Base-by-base conservation (phyloP, 2,888 invertebrate species). In the Chesias legatella region DNA sequence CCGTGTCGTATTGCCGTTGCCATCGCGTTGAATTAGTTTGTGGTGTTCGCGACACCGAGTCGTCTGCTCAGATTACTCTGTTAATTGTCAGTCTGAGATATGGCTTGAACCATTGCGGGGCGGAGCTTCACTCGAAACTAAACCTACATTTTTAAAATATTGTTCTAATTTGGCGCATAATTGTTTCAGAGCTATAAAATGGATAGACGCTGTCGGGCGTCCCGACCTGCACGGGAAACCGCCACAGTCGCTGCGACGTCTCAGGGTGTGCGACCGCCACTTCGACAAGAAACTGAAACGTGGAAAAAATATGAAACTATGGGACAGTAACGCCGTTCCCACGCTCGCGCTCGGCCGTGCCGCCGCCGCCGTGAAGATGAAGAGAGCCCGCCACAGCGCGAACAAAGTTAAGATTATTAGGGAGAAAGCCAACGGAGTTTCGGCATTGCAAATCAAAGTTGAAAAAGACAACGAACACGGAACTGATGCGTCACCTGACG, bases 231-330 rank as follows among this genome's bases (percentile, higher is more conserved):
- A 35, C 5, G 44, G 32, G 9, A 30, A 26, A 13, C 39, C 39
- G 10, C 34, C 35, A 7, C 35, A 39, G 27, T 39, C 39, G 3
- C 32, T 44, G 3, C 13, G 28, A 21, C 31, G 44, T 3, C 35
- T 44, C 8, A 31, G 44, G 2, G 44, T 44, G 1, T 44, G 44
- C 29, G 44, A 44, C 11, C 39, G 34, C 5, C 44, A 44, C 35
- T 44, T 44, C 30, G 21, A 25, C 6, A 32, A 32, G 13, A 22
- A 21, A 0, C 11, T 35, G 1, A 31, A 25, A 10, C 44, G 44
- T 8, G 39, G 39, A 6, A 44, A 44, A 22, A 40, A 40, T 25
- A 39, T 35, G 32, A 39, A 39, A 10, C 35, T 44, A 7, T 32
- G 23, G 11, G 44, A 44, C 20, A 27, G 10, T 32, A 35, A 8